Conservation (phyloP, 2,888 invertebrate genomes). For the Chaetoderma sp. region DNA sequence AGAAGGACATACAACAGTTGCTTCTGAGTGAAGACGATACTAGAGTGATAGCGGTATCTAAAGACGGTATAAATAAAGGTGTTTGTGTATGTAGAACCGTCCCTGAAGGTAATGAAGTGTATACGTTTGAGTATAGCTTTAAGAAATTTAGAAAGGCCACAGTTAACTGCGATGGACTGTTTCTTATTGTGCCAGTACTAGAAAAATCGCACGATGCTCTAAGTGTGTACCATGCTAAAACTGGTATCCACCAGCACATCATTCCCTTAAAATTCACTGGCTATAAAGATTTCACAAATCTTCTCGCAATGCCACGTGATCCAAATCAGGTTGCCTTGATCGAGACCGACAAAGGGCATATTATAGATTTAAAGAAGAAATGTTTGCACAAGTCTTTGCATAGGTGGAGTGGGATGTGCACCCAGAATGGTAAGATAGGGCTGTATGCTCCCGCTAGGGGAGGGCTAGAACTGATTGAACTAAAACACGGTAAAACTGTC, state of each 20-base stretch:
- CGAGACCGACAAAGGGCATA: slow-evolving; percentile 86
- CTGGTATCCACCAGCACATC: slow-evolving; percentile 75
- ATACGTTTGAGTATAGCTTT: slow-evolving; percentile 85
- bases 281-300: slow-evolving; percentile 59
- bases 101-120: slow-evolving; percentile 81
- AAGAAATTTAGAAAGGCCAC: slow-evolving; percentile 82
- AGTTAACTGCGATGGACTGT: slow-evolving; percentile 84
- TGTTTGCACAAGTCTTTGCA: slow-evolving; percentile 87
- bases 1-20: slow-evolving; percentile 83
- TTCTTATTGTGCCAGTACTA: slow-evolving; percentile 76
- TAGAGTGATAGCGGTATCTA: slow-evolving; percentile 82
- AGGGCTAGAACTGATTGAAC: slow-evolving; percentile 88
- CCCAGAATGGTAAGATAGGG: slow-evolving; percentile 79
- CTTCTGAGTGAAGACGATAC: slow-evolving; percentile 81
- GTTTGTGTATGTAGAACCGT: slow-evolving; percentile 59
- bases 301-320: slow-evolving; percentile 69
- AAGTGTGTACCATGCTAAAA: slow-evolving; percentile 85
- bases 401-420: slow-evolving; percentile 88
- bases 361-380: slow-evolving; percentile 90
- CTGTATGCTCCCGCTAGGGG: slow-evolving; percentile 92
- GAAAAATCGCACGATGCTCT: slow-evolving; percentile 90
- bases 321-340: slow-evolving; percentile 85
- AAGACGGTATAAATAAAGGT: slow-evolving; percentile 43
- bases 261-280: slow-evolving; percentile 64
- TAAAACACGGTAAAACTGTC: slow-evolving; percentile 88